Base-by-base conservation (phyloP, 64 coral and sea anemone species). In the Montipora capricornis region DNA sequence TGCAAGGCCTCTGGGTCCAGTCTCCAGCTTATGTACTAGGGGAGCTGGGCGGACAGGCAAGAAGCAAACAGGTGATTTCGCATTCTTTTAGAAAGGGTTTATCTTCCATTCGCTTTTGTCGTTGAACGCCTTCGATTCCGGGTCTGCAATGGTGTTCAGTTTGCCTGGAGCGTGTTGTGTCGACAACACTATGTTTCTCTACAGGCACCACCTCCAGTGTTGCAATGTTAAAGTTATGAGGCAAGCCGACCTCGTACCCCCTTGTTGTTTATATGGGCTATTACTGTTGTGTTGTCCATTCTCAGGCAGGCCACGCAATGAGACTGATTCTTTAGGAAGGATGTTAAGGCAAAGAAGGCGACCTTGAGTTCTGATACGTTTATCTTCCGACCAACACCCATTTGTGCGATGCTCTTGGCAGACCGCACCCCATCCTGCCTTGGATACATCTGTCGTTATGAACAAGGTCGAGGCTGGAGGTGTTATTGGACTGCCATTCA, bases 201-300 rank as follows among this genome's bases (percentile, higher is more conserved):
- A 19, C 11, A 53, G 69, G 44, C 86, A 88, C 86, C 71, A 88
- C 12, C 48, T 1, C 70, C 86, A 88, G 16, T 59, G 49, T 74
- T 88, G 71, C 46, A 88, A 47, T 2, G 20, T 17, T 17, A 75
- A 49, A 12, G 69, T 9, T 49, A 75, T 49, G 19, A 88, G 86
- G 8, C 74, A 64, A 75, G 15, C 0, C 6, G 37, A 88, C 4
- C 47, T 10, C 15, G 68, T 88, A 5, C 69, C 86, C 86, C 86
- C 67, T 71, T 83, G 80, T 83, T 24, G 62, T 83, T 64, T 3
- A 83, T 55, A 61, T 83, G 62, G 20, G 80, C 53, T n/a, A 71
- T 49, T 87, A 45, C 66, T 29, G 83, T 87, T 4, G 66, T 46
- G 83, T 87, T 87, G 83, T 68, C 64, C 52, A 93, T 84, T 83